Percentiles rank a stretch among this genome's conserved stretches.
These are phyloP conservation scores for Drosophila chauvacae DNA, from an alignment of 1,140 invertebrate species.

Conservation along the genomic window DNA sequence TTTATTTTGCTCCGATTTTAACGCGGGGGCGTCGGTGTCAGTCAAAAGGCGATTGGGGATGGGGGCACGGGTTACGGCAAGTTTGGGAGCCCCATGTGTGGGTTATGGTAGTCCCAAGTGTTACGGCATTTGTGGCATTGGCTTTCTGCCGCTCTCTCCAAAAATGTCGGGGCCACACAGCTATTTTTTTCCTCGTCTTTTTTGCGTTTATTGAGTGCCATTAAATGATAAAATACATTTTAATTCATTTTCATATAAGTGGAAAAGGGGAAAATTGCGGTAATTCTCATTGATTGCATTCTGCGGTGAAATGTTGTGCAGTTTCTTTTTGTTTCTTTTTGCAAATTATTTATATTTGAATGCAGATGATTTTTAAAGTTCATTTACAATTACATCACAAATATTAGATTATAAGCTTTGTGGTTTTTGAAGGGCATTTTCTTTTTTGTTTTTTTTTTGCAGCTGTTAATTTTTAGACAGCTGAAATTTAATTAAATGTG, in stretches of 20 bases:
- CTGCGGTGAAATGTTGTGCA: slow-evolving; percentile 25
- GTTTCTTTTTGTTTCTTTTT: neutral
- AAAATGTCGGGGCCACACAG: slow-evolving; percentile 34
- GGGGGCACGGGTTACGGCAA: neutral
- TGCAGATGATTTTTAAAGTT: slow-evolving; percentile 12
- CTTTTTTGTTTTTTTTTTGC: neutral
- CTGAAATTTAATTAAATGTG: slow-evolving; percentile 3
- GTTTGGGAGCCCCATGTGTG: slow-evolving; percentile 16
- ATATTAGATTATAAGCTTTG: slow-evolving; percentile 13
- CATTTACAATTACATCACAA: slow-evolving; percentile 14
- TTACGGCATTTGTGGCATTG: slow-evolving; percentile 78
- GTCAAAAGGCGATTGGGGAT: slow-evolving; percentile 12
- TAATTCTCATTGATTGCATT: slow-evolving; percentile 16
- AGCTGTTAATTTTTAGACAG: slow-evolving; percentile 5
- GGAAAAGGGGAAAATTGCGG: neutral
- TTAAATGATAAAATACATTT: slow-evolving; percentile 61
- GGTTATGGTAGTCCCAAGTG: slow-evolving; percentile 52
- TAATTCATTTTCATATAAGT: slow-evolving; percentile 54
- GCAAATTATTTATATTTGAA: slow-evolving; percentile 10
- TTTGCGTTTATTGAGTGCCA: slow-evolving; percentile 58
- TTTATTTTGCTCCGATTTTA: slow-evolving; percentile 64
- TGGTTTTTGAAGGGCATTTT: slow-evolving; percentile 11
- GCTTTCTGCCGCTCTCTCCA: slow-evolving; percentile 41
- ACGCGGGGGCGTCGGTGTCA: slow-evolving; percentile 55
- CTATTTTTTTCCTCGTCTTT: slow-evolving; percentile 6